Evolutionary conservation across 2,113 vertebrate genomes (phyloP), one percentile per base, ranked within the genome.

Genomic region (Ornithorhynchus anatinus): DNA sequence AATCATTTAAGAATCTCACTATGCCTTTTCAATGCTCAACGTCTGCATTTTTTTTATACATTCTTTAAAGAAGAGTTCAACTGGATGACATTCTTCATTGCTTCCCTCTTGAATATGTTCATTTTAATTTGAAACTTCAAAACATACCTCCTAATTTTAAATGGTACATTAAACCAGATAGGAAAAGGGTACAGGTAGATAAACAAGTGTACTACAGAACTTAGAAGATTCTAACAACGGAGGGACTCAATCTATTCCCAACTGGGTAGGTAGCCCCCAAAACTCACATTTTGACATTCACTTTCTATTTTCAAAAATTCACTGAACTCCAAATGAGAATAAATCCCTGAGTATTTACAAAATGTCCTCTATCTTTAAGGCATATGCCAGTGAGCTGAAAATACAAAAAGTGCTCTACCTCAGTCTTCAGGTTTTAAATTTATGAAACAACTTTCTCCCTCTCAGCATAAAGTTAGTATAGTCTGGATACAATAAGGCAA

Each of bases 81-180:
- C n/a, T n/a, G n/a, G n/a, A n/a, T n/a, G n/a, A n/a, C n/a, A n/a
- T n/a, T n/a, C n/a, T 54, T 73, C 8, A 47, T 59, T 69, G 42
- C 25, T 16, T 17, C 20, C 23, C 11, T 51, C 27, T 53, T 52
- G 27, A 57, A 8, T 59, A 5, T 22, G 43, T 66, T 69, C 7
- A 51, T 42, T 84, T 81, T 43, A 75, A 58, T 56, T 79, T 79
- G 27, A 79, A 81, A 76, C 19, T 0, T 0, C 16, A 70, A 75
- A 67, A 31, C 48, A 54, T 32, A 57, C 60, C 79, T 80, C 86
- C 82, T 33, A 73, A 4, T 25, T 76, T 79, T 59, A 86, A 75
- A 9, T 73, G 43, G 62, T 61, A 82, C 48, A 52, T 80, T 84
- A 50, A 81, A 53, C 69, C 0, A 2, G 84, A 77, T 77, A 73